Base-by-base conservation (phyloP, 2,113 vertebrate species). In the Brachyistius frenatus region DNA sequence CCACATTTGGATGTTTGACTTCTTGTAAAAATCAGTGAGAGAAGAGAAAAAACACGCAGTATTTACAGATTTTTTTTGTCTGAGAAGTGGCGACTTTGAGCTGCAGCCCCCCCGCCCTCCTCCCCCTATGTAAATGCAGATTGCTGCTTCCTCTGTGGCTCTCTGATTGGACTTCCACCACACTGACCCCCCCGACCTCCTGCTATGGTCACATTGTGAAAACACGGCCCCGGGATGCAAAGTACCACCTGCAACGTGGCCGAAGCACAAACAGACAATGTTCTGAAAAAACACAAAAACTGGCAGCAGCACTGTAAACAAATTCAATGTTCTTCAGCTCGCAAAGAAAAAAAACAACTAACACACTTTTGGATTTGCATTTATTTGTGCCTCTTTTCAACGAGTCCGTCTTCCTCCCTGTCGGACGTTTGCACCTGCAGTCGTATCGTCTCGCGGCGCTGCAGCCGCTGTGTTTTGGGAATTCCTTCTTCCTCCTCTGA, bases 91-190 rank as follows among this genome's bases (percentile, higher is more conserved):
- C 66, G 47, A 4, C 35, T 52, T 36, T 50, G 32, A 70, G 39
- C 69, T 10, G 23, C 23, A 23, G 23, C 23, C 23, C 23, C 23
- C 23, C 23, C 23, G 23, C 23, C 23, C 23, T 23, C 23, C 23
- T 23, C 23, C 23, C 23, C 23, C 14, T 44, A 16, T 79, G 52
- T 60, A 0, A 77, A 72, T 65, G 78, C 68, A 80, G 84, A 75
- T 81, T 81, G 3, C 66, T 78, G 47, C 77, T 83, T 83, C 79
- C 80, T 77, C 53, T 83, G 71, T 30, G 85, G 68, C 66, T 73
- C 83, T 56, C 70, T 87, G 86, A 90, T 89, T 90, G 78, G 76
- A 82, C 85, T 79, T 81, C 68, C 66, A 84, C 72, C 76, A 56
- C 52, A 30, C 52, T 60, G 73, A 77, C 65, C 85, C 47, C 30